Conservation (phyloP, 1,140 invertebrate genomes). For the Scaptomyza hsui region DNA sequence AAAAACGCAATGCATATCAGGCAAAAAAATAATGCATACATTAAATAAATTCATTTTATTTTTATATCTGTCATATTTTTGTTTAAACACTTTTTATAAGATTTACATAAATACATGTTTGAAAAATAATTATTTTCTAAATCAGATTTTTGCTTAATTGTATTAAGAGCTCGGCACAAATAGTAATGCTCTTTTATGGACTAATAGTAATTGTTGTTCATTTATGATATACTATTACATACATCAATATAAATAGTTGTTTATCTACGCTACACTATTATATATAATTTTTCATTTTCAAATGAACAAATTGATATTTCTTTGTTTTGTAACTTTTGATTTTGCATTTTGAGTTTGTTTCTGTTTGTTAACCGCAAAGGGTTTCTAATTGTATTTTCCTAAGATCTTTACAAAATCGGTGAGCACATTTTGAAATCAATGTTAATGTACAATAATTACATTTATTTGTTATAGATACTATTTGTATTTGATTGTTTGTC, state of each 20-base stretch:
- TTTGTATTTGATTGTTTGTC: conserved; percentile 28
- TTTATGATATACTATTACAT: conserved; percentile 29
- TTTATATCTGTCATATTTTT: conserved; percentile 1
- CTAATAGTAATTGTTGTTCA: conserved; percentile 34
- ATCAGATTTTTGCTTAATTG: conserved; percentile 25
- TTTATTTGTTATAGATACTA: conserved; percentile 8
- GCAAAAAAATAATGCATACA: too few relatives aligned
- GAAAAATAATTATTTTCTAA: conserved; percentile 40
- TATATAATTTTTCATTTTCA: conserved; percentile 20
- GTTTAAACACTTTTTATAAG: conserved; percentile 16
- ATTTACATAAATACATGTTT: conserved; percentile 33
- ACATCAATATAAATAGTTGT: conserved; percentile 36
- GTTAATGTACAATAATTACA: conserved; percentile 41
- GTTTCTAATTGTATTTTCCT: background rate
- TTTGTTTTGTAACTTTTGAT: conserved; percentile 37
- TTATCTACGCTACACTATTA: background rate
- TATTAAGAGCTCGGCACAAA: conserved; percentile 40
- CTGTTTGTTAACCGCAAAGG: conserved; percentile 8
- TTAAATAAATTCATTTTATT: conserved; percentile 21
- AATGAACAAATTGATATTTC: conserved; percentile 25
- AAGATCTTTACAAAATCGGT: conserved; percentile 70
- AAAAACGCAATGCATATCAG: too few relatives aligned
- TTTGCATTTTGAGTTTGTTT: background rate
- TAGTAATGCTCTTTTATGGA: conserved; percentile 42
- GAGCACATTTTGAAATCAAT: conserved; percentile 61